A percentile compares a stretch with the other conserved stretches of the same genome.
Conservation (phyloP, 2,113 vertebrate species). For the Callorhinus ursinus region DNA sequence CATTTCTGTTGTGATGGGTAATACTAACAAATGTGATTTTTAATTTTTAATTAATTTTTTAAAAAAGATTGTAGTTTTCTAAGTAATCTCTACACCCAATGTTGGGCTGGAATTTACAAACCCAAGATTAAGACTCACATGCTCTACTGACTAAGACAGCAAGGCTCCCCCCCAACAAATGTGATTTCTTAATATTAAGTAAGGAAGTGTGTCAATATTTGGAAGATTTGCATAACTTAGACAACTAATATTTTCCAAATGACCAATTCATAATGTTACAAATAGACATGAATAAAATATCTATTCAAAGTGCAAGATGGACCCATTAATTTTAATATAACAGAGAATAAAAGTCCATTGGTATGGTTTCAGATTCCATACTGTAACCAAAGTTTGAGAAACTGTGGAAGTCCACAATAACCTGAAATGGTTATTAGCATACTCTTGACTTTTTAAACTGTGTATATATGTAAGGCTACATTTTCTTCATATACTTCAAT, state of each 20-base stretch:
- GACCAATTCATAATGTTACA: background rate
- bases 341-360: background rate
- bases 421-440: background rate
- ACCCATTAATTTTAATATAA: background rate
- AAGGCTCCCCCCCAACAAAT: background rate
- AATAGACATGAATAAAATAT: background rate
- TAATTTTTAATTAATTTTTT: background rate
- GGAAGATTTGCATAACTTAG: background rate
- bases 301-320: background rate
- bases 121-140: background rate
- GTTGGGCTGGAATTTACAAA: background rate
- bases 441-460: background rate
- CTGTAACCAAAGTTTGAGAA: background rate
- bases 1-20: background rate
- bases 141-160: background rate
- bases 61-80: background rate
- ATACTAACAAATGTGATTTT: background rate
- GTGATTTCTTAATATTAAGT: background rate
- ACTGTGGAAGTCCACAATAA: background rate
- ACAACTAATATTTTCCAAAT: conserved; percentile 35
- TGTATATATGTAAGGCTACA: background rate
- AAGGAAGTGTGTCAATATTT: conserved; percentile 1
- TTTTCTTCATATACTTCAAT: background rate
- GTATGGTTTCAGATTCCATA: background rate
- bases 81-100: background rate